These are phyloP conservation scores for Pseudachorutes palmiensis DNA, from an alignment of 1,140 invertebrate species.

Conservation along the genomic window DNA sequence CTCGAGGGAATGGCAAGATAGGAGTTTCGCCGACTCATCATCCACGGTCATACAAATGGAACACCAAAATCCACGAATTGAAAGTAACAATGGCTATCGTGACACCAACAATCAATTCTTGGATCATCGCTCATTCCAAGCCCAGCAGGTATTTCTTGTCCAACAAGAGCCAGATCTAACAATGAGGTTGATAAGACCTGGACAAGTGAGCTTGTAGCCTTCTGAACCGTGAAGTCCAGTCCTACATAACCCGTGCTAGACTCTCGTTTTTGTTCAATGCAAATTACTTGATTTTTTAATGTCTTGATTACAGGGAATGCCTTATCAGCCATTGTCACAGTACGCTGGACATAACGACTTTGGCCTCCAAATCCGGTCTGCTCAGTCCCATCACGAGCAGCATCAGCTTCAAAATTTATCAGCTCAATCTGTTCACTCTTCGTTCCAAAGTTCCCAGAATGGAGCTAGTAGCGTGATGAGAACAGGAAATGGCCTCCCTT, in stretches of 20 bases:
- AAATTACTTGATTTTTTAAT: too few relatives aligned
- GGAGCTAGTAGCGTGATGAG: not conserved
- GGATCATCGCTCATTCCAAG: slow-evolving; percentile 32
- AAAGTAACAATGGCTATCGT: slow-evolving; percentile 34
- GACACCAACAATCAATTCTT: slow-evolving; percentile 23
- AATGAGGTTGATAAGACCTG: too few relatives aligned
- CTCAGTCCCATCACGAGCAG: slow-evolving; percentile 12
- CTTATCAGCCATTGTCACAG: slow-evolving; percentile 25
- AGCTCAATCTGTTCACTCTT: slow-evolving; percentile 25
- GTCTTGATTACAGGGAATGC: slow-evolving; percentile 16
- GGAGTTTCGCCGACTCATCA: slow-evolving; percentile 26
- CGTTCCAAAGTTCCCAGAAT: slow-evolving; percentile 13
- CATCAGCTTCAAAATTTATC: slow-evolving; percentile 26
- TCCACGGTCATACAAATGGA: slow-evolving; percentile 27
- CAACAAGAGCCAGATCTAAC: too few relatives aligned
- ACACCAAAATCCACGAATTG: slow-evolving; percentile 26
- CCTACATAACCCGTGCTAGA: too few relatives aligned
- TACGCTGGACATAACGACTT: slow-evolving; percentile 16
- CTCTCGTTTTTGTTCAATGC: too few relatives aligned
- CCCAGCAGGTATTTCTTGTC: slow-evolving; percentile 37
- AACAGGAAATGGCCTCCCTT: not conserved
- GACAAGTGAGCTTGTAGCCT: too few relatives aligned
- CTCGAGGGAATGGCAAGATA: slow-evolving; percentile 32
- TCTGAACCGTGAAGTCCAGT: too few relatives aligned
- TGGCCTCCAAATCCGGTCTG: slow-evolving; percentile 29